Evolutionary conservation across 2,888 invertebrate genomes (phyloP), one percentile per base, ranked within the genome.

Genomic region (Callinectes sapidus): DNA sequence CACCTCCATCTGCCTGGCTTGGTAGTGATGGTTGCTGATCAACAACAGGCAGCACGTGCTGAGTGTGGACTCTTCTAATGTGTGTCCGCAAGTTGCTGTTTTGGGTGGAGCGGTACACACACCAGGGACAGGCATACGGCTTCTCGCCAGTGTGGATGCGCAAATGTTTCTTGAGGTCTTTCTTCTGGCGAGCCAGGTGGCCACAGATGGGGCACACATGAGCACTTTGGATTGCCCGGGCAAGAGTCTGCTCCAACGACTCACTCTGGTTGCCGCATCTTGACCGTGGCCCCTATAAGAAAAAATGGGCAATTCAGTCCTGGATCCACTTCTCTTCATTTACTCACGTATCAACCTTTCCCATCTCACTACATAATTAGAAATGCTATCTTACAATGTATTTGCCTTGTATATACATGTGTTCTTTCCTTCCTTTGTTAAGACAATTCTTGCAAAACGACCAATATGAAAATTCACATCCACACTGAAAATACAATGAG

Each of bases 111-210:
- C 94, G 94, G 87, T 94, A 94, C 28, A 92, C 77, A 77, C 94
- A 94, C 87, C 88, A 91, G 5, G 87, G 89, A 81, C 94, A 94
- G 71, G 92, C 89, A 81, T 92, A 94, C 35, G 94, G 94, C 88
- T 94, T 94, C 92, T 94, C 94, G 81, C 94, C 94, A 71, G 94
- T 94, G 86, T 94, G 94, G 87, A 94, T 92, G n/a, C 94, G 90
- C 39, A 93, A 93, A 90, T 94, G 94, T 85, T 94, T 94, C 90
- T 93, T 92, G 39, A 94, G 91, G 86, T 94, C 94, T 92, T 94
- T 94, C 91, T 91, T 94, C 93, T 93, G 92, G 28, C 92, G 89
- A 39, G 94, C 93, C 32, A 91, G 87, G 81, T 94, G 94, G 71
- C 94, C 94, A 89, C 94, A 94, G 89, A 92, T 85, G 61, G 94